Base-by-base conservation (phyloP, 2,888 invertebrate genomes). In the Cremastinae sp. region DNA sequence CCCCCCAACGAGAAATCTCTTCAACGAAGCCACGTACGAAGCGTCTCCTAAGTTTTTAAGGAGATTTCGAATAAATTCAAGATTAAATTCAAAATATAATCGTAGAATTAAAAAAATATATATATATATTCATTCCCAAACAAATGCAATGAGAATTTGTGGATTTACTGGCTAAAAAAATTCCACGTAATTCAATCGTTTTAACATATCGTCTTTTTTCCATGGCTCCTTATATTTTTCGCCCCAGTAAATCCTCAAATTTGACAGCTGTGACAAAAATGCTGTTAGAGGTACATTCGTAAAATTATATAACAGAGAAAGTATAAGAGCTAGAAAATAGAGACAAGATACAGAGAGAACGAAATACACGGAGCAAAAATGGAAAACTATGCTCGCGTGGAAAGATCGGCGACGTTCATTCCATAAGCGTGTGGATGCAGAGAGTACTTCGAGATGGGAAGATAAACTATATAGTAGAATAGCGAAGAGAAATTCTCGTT, bases 341-440 rank as follows among this genome's bases (percentile, higher is more conserved):
- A 41, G 53, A 69, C 61, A 64, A 61, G 56, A 78, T 74, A 45
- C 58, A 51, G 43, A 74, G 65, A 69, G 59, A 74, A 64, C 70
- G 53, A 73, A 51, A 79, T 74, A 56, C n/a, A 78, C 9, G 45
- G 43, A 56, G 66, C 72, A 65, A 38, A n/a, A 16, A 56, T 77
- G 74, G 75, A 62, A n/a, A 69, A 72, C 75, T 70, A 56, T 61
- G 80, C 78, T 78, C 79, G 81, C 78, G 79, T 80, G 74, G 79
- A 78, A 75, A 77, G 79, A 83, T 79, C 78, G 82, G 78, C 79
- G 81, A 86, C 84, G 61, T 79, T 85, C 87, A 87, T 88, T 88
- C 86, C 85, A 87, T 70, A 87, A 86, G 88, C 87, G 84, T 84
- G 83, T 85, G 84, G 85, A 87, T 87, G 86, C 87, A 88, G 82